Percentiles rank a stretch among this genome's conserved stretches.
These are phyloP conservation scores for Distichodus sexfasciatus DNA, from an alignment of 2,797 vertebrate genomes.

Conservation along the genomic window DNA sequence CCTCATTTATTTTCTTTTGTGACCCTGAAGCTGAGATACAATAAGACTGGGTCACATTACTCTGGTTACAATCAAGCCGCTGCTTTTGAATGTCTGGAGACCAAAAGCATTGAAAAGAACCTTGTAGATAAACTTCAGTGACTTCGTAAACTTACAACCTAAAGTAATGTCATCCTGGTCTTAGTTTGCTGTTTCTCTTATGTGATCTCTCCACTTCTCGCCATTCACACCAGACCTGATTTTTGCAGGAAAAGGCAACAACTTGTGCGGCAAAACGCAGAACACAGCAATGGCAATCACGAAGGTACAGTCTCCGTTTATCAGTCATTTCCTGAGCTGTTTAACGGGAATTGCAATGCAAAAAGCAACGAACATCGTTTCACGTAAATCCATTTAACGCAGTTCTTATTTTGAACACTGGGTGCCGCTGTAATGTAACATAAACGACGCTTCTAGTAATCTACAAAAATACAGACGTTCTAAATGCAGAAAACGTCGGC, in stretches of 20 bases:
- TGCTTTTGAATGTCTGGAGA: background rate
- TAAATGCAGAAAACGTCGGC: too few relatives aligned
- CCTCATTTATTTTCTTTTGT: slow-evolving; percentile 11
- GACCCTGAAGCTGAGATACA: background rate
- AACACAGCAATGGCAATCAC: slow-evolving; percentile 83
- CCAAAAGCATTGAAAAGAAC: background rate
- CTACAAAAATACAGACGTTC: too few relatives aligned
- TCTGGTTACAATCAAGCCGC: background rate
- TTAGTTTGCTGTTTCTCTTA: background rate
- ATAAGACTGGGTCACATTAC: background rate
- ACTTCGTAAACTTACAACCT: background rate
- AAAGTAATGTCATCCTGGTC: background rate
- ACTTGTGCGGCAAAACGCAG: slow-evolving; percentile 74
- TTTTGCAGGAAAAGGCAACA: slow-evolving; percentile 84
- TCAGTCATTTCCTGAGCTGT: background rate
- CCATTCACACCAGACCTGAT: background rate
- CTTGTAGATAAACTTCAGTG: background rate
- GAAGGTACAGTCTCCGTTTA: slow-evolving; percentile 73
- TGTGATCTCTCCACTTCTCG: background rate
- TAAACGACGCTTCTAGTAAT: too few relatives aligned
- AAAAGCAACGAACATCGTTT: too few relatives aligned
- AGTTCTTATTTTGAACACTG: too few relatives aligned
- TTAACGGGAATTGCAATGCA: too few relatives aligned
- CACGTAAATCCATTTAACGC: too few relatives aligned
- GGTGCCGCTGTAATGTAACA: too few relatives aligned